Conservation (phyloP, 2,888 invertebrate genomes). For the Oasisia sp. region DNA sequence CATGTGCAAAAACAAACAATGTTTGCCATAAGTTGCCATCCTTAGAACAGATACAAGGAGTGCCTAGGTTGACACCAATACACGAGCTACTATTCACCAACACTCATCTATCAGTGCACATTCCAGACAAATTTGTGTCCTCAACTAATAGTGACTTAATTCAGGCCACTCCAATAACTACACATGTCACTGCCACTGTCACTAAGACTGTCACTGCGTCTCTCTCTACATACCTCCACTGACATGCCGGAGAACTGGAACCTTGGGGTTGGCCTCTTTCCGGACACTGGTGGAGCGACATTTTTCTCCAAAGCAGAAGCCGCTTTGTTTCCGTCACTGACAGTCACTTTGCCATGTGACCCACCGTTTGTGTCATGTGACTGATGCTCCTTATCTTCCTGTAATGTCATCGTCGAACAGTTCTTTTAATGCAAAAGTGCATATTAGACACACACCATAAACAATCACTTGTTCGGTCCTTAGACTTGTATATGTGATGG, state of each 20-base stretch:
- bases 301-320: neutral
- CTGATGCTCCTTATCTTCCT: neutral
- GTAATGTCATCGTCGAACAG: neutral
- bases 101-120: too few species aligned
- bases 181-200: neutral
- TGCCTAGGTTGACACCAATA: too few species aligned
- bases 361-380: neutral
- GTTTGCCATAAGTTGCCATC: too few species aligned
- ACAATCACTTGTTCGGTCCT: too few species aligned
- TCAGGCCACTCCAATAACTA: neutral
- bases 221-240: neutral
- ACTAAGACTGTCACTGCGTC: neutral
- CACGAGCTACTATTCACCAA: too few species aligned
- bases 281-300: neutral
- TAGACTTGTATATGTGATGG: too few species aligned
- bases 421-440: neutral
- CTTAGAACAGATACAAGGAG: too few species aligned
- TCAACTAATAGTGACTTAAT: too few species aligned
- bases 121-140: too few species aligned
- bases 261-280: neutral
- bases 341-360: neutral
- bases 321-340: neutral
- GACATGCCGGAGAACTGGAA: slow-evolving; percentile 25
- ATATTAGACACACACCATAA: too few species aligned
- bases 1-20: too few species aligned